Percentiles rank a stretch among this genome's conserved stretches.
phyloP scores from a whole-genome alignment of 2,888 invertebrate genomes.

The Xestoiulus laeticollis region DNA sequence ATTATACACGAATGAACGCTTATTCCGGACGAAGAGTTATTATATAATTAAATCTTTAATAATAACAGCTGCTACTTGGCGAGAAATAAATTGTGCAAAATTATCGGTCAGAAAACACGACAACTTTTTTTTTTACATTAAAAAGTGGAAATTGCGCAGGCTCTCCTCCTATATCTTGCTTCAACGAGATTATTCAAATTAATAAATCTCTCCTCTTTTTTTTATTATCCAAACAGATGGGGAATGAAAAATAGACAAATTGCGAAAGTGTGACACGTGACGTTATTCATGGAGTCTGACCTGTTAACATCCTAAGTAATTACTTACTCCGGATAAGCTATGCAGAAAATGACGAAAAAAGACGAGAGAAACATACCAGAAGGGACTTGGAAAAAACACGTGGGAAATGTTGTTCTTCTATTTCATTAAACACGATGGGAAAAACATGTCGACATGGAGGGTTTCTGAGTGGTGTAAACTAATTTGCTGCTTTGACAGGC shows the following conservation, averaged over 20 bases:
- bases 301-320: background rate
- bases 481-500: background rate
- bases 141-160: background rate
- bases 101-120: constrained; percentile 19
- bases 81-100: constrained; percentile 2
- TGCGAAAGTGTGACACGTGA: background rate
- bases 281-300: constrained; percentile 26
- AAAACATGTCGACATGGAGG: background rate
- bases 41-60: constrained; percentile 26
- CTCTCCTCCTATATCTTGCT: too few species aligned
- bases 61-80: constrained; percentile 26
- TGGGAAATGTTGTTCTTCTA: constrained; percentile 2
- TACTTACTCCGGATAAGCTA: background rate
- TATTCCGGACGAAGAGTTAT: constrained; percentile 26
- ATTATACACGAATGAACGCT: constrained; percentile 7
- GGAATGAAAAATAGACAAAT: background rate
- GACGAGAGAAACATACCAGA: background rate
- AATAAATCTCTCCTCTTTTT: background rate
- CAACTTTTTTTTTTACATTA: background rate
- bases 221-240: background rate
- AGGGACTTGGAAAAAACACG: background rate
- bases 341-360: background rate
- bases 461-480: background rate
- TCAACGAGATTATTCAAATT: background rate
- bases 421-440: background rate